Conservation (phyloP, 2,113 vertebrate genomes). For the Notiomystis cincta region DNA sequence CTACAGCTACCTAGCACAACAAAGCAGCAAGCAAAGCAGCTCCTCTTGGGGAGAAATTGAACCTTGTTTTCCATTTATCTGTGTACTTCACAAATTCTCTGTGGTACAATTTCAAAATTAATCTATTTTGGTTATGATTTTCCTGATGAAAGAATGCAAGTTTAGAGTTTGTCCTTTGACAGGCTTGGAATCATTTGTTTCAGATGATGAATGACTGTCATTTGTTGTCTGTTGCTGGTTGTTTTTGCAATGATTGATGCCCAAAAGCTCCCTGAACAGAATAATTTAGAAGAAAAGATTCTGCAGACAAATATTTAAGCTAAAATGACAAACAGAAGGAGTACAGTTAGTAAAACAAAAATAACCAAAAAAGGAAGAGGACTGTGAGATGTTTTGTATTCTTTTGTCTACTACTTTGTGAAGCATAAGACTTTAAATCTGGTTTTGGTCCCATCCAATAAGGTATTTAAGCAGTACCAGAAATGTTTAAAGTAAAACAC, state of each 20-base stretch:
- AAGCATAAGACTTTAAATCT: neutral
- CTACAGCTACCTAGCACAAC: neutral
- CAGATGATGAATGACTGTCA: neutral
- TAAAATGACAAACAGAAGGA: neutral
- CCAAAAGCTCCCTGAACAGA: neutral
- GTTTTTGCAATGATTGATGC: neutral
- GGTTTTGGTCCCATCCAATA: neutral
- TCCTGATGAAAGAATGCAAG: neutral
- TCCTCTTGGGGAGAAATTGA: neutral
- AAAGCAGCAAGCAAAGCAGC: neutral
- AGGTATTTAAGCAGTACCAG: neutral
- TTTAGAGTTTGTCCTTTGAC: neutral
- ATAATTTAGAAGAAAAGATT: neutral
- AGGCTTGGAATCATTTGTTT: neutral
- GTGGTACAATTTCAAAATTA: neutral
- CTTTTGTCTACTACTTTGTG: neutral
- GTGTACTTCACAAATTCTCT: neutral
- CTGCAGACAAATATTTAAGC: neutral
- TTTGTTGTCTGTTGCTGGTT: neutral
- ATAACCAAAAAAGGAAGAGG: neutral
- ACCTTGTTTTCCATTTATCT: neutral
- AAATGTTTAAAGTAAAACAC: neutral
- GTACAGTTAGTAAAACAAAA: neutral
- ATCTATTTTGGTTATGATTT: slow-evolving; percentile 14
- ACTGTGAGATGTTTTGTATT: neutral